Base-by-base conservation (phyloP, 2,888 invertebrate genomes). In the Leptopilina syphax region DNA sequence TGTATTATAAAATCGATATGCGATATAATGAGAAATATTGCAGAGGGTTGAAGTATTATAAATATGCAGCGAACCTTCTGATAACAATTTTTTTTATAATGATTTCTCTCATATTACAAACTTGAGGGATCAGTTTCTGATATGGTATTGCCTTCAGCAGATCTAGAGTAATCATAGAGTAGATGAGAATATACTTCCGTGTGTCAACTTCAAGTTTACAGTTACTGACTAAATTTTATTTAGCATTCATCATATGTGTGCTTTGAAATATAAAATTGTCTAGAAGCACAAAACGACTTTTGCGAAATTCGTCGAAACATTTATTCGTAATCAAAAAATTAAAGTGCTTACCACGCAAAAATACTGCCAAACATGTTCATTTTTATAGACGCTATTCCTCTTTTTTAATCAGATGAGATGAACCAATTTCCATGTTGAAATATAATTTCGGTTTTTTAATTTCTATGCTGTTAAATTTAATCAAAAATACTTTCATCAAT, bases 141-240 rank as follows among this genome's bases (percentile, higher is more conserved):
- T 50, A 68, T 50, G 66, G 13, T 41, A 68, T 68, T 68, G 50
- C 68, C 50, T 68, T 13, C 24, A 12, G 27, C 27, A 68, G 68
- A 50, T 68, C 12, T 13, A 50, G 68, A 68, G 68, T 24, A 68
- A 68, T 68, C 68, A 50, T 18, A 66, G 5, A 12, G 18, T 47
- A 13, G 68, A 68, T 44, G 68, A 68, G 68, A 68, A 68, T 50
- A 50, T 68, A 50, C 68, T 68, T 47, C 0, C 2, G 34, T 47
- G 68, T 47, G 68, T 68, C 68, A 68, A 68, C 68, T 68, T 68
- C 24, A 68, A 68, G 50, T 27, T 68, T 50, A n/a, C 50, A 24
- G 27, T 8, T 1, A 68, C 68, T 68, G 18, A n/a, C 44, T 68
- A 50, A 24, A 34, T 68, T 50, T 50, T 27, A 68, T 24, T 68